These are phyloP conservation scores for Tipula lateralis DNA, from an alignment of 2,888 invertebrate genomes.

Conservation along the genomic window DNA sequence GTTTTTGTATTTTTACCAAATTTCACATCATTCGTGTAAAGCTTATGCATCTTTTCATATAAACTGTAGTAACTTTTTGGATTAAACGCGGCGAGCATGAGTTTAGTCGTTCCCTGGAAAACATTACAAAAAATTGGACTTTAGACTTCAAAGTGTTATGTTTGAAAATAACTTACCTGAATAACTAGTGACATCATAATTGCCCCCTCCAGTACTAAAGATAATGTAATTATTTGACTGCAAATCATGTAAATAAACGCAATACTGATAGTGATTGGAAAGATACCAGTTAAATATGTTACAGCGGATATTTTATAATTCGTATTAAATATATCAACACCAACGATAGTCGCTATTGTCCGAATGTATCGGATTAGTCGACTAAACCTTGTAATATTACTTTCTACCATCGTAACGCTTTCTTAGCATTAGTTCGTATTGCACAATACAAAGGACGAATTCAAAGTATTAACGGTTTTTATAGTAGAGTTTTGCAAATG, in stretches of 20 bases:
- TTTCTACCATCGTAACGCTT: not conserved
- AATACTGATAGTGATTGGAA: not conserved
- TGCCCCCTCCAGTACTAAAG: not conserved
- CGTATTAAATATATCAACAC: not conserved
- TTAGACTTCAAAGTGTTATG: no score
- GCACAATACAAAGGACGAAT: not conserved
- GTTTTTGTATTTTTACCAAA: no score
- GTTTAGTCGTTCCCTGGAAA: no score
- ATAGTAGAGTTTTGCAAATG: not conserved
- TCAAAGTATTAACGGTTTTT: not conserved
- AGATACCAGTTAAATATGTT: not conserved
- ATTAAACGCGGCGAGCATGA: no score
- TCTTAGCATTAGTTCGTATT: not conserved
- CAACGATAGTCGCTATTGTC: not conserved
- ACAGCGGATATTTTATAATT: not conserved
- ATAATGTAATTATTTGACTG: not conserved
- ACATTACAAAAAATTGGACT: no score
- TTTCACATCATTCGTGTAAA: no score
- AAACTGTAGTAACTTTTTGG: no score
- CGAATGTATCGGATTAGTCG: not conserved
- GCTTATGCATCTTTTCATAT: no score
- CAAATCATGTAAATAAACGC: not conserved
- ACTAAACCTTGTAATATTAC: not conserved
- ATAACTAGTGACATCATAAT: not conserved
- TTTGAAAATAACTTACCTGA: no score